Evolutionary conservation across 2,113 vertebrate species (phyloP).

Genomic region (Carettochelys insculpta): DNA sequence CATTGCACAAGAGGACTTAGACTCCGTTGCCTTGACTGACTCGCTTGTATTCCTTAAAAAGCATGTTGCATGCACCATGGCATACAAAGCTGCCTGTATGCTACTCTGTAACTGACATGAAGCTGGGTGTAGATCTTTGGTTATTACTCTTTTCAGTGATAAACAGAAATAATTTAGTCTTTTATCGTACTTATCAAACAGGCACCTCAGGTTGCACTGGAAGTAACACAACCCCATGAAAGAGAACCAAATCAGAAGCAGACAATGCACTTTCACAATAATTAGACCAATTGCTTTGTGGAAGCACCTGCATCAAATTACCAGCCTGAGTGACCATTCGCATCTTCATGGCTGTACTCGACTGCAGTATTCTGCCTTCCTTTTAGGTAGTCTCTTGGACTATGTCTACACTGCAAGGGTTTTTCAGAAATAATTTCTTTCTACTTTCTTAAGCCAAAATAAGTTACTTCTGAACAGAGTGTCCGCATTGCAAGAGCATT

Average conservation of each 20-base stretch:
- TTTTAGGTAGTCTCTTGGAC: background rate
- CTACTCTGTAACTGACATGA: background rate
- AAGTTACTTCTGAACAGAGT: no score
- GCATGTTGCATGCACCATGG: background rate
- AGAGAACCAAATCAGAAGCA: background rate
- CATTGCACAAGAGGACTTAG: constrained; percentile 21
- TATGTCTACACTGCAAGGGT: no score
- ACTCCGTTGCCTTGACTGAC: constrained; percentile 19
- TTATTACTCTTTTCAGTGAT: background rate
- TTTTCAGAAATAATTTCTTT: no score
- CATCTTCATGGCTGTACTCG: background rate
- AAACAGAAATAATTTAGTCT: background rate
- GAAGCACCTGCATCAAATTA: background rate
- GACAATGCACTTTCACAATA: background rate
- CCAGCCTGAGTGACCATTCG: background rate
- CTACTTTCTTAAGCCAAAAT: no score
- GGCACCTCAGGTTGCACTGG: background rate
- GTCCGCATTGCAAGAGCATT: no score
- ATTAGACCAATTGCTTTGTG: background rate
- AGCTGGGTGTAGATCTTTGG: background rate
- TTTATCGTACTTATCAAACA: background rate
- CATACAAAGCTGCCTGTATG: fast-evolving
- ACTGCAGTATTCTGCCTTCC: background rate
- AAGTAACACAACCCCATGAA: background rate
- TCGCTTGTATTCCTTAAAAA: constrained; percentile 9